Evolutionary conservation across 2,113 vertebrate species (phyloP).

Genomic region (Ceyx cyanopectus): DNA sequence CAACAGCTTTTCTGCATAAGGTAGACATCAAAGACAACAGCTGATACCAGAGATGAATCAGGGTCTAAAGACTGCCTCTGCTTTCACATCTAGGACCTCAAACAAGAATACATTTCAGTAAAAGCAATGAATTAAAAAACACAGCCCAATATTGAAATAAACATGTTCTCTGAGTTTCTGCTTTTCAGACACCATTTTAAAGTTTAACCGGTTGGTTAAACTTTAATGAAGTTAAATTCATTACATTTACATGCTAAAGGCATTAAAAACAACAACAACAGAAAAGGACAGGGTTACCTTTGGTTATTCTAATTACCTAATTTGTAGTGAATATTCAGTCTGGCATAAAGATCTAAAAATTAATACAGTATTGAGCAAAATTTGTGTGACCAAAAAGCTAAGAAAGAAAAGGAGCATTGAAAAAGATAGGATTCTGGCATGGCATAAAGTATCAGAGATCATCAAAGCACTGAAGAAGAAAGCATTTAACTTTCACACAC

Average conservation of each 20-base stretch:
- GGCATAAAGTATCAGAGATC: background rate
- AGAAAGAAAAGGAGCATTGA: background rate
- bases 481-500: background rate
- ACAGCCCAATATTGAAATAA: background rate
- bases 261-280: background rate
- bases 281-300: background rate
- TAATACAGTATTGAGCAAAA: conserved; percentile 6
- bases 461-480: background rate
- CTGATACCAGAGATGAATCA: conserved; percentile 7
- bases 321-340: background rate
- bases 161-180: background rate
- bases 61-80: background rate
- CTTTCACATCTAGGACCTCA: background rate
- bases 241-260: background rate
- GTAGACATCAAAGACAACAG: conserved; percentile 27
- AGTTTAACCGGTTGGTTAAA: background rate
- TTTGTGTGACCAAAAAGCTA: background rate
- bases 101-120: background rate
- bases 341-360: conserved; percentile 1
- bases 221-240: background rate
- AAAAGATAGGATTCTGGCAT: background rate
- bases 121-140: conserved; percentile 2
- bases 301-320: conserved; percentile 29
- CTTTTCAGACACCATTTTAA: background rate
- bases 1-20: background rate